Percentiles rank a stretch among this genome's conserved stretches.
Conservation (phyloP, 2,888 invertebrate genomes). For the Xestia rhomboidea region DNA sequence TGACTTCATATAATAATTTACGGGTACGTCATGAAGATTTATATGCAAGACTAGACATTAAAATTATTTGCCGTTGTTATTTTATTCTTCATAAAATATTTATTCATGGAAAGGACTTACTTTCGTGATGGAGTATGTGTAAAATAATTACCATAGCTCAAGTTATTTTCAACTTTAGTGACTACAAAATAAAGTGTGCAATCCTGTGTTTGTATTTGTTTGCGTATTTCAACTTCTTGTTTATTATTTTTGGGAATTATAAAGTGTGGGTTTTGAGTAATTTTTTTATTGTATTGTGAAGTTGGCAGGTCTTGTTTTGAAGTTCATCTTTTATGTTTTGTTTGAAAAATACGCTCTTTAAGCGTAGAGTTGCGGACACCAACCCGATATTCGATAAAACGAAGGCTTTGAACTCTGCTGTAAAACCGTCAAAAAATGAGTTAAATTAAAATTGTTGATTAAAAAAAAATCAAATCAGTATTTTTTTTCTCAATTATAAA, state of each 20-base stretch:
- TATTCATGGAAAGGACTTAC: not conserved
- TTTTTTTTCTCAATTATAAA: not conserved
- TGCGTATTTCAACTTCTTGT: not conserved
- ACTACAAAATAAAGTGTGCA: not conserved
- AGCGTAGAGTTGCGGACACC: not conserved
- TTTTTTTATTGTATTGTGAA: not conserved
- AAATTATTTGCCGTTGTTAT: slow-evolving; percentile 15
- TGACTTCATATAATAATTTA: slow-evolving; percentile 18
- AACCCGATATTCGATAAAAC: not conserved
- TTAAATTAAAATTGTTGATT: not conserved
- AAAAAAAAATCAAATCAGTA: too few relatives aligned
- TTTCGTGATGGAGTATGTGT: slow-evolving; percentile 12
- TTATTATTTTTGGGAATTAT: slow-evolving; percentile 16
- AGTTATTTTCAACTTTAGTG: not conserved
- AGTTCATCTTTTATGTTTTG: not conserved
- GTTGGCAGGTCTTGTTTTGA: not conserved
- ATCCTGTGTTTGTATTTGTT: not conserved
- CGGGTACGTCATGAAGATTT: not conserved
- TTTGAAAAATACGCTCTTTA: not conserved
- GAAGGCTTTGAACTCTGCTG: too few relatives aligned
- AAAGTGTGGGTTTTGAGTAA: not conserved
- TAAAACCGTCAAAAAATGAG: not conserved
- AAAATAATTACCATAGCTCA: not conserved
- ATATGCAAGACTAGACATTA: slow-evolving; percentile 17
- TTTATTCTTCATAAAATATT: slow-evolving; percentile 30